phyloP scores from a whole-genome alignment of 2,113 vertebrate genomes.

The Suricata suricatta region DNA sequence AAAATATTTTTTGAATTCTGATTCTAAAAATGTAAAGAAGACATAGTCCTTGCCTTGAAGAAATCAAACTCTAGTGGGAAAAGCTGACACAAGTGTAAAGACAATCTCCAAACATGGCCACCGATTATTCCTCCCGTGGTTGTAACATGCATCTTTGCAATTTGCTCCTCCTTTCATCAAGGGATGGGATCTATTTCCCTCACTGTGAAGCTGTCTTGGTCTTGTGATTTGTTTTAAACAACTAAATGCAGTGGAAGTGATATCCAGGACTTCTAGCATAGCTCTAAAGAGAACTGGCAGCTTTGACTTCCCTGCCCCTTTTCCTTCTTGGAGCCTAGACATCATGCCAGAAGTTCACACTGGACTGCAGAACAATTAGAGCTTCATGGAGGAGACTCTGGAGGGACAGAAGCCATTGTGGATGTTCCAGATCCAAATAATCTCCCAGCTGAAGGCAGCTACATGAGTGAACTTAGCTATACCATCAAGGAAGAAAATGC shows the following conservation, averaged over 20 bases:
- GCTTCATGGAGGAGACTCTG: not conserved
- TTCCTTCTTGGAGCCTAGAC: not conserved
- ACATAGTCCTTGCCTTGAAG: not conserved
- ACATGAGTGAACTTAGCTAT: not conserved
- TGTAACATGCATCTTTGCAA: not conserved
- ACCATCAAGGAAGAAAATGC: not conserved
- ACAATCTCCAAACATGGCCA: not conserved
- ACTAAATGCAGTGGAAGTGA: not conserved
- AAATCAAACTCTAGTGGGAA: not conserved
- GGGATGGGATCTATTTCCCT: not conserved
- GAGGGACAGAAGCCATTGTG: not conserved
- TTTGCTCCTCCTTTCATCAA: not conserved
- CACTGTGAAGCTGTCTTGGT: not conserved
- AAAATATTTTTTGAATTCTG: conserved; percentile 9
- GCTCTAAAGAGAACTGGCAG: not conserved
- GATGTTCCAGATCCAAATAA: not conserved
- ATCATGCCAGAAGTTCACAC: not conserved
- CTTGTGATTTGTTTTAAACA: not conserved
- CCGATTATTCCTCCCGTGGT: not conserved
- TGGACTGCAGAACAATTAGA: not conserved
- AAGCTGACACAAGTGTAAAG: not conserved
- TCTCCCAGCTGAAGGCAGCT: not conserved
- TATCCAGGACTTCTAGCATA: not conserved
- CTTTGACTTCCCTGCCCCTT: not conserved
- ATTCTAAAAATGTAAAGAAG: conserved; percentile 7